Base-by-base conservation (phyloP, 2,113 vertebrate genomes). In the Sapajus apella region DNA sequence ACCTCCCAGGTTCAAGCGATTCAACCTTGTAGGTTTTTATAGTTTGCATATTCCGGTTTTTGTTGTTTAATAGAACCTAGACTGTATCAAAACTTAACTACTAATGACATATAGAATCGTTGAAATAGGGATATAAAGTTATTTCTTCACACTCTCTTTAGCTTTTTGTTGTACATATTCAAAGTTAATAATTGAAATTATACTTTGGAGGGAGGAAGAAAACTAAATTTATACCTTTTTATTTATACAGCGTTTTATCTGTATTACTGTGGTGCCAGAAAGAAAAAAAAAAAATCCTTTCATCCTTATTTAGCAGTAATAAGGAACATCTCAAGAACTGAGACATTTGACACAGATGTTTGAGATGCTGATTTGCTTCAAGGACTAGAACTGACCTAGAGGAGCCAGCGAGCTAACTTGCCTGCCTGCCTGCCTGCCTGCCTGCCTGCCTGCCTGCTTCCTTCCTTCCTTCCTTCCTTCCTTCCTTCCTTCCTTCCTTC, bases 201-300 rank as follows among this genome's bases (percentile, higher is more conserved):
- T 72, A 21, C 40, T 47, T 58, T 79, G 43, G 40, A 20, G 13
- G 27, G 66, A n/a, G 7, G 27, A 35, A 77, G 56, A 85, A 87
- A 40, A 79, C 40, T 81, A 85, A 94, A 85, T 12, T 0, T 80
- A 43, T 73, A 5, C 64, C 73, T 52, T 75, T 94, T 95, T 32
- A 25, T 40, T 52, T 75, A 16, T 43, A 66, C 2, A 37, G 32
- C 40, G 25, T 95, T 94, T 68, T n/a, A 40, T 84, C 20, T 94
- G 47, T 96, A 40, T 43, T 91, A 30, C 82, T 56, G 8, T 94
- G 21, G 6, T 82, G 23, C 16, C 66, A 35, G 75, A 81, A 89
- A 91, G 88, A 87, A 75, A 81, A 89, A 89, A 75, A 82, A 90
- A 80, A 50, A 32, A 6, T 40, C 6, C 89, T 94, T 90, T 85